phyloP scores from a whole-genome alignment of 1,140 invertebrate species.

The Tetragonula clypearis region DNA sequence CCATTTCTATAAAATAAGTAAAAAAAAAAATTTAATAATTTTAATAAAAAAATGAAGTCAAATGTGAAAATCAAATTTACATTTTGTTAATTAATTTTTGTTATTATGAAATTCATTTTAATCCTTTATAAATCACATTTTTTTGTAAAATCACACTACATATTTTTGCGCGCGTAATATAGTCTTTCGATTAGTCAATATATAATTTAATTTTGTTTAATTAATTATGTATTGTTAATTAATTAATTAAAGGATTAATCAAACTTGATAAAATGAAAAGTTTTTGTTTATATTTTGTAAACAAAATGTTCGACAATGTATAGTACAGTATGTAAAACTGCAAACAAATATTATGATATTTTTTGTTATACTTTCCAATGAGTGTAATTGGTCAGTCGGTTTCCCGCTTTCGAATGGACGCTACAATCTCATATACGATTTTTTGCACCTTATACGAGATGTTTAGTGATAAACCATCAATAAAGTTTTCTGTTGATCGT shows the following conservation, averaged over 20 bases:
- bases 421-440: neutral
- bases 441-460: constrained; percentile 37
- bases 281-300: neutral
- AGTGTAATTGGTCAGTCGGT: constrained; percentile 42
- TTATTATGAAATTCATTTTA: neutral
- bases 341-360: neutral
- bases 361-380: neutral
- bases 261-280: neutral
- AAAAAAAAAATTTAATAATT: neutral
- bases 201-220: neutral
- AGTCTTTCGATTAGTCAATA: neutral
- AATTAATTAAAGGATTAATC: neutral
- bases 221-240: neutral
- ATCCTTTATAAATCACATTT: neutral
- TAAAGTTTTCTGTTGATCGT: constrained; percentile 7
- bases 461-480: constrained; percentile 17
- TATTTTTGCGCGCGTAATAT: neutral
- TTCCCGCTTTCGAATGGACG: constrained; percentile 57
- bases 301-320: neutral
- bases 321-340: neutral
- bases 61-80: neutral
- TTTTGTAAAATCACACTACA: neutral
- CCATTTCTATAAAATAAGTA: constrained; percentile 68
- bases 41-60: neutral
- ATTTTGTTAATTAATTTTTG: neutral